These are phyloP conservation scores for Delphinus delphis DNA, from an alignment of 2,113 vertebrate genomes.

Conservation along the genomic window DNA sequence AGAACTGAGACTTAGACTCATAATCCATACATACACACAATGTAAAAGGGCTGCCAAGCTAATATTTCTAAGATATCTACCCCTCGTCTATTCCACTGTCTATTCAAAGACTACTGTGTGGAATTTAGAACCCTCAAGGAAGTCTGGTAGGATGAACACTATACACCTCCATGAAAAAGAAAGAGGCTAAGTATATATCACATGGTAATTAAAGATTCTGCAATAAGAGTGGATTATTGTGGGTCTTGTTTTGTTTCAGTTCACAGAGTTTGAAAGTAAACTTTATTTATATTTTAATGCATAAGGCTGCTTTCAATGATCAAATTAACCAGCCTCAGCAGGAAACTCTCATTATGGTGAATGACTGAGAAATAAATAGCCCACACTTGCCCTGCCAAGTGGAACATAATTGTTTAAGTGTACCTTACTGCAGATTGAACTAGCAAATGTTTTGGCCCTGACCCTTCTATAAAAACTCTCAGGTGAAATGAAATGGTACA, in stretches of 20 bases:
- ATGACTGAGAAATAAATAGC: constrained; percentile 25
- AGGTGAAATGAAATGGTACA: constrained; percentile 29
- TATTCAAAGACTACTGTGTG: neutral
- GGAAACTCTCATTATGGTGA: neutral
- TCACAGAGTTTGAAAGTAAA: neutral
- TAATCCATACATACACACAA: neutral
- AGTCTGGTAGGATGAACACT: neutral
- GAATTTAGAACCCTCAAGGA: neutral
- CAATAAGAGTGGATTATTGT: neutral
- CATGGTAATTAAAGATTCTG: neutral
- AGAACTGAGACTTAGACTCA: neutral
- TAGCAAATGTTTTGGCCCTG: neutral
- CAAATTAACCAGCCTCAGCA: neutral
- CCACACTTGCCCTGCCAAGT: neutral
- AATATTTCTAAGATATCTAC: neutral
- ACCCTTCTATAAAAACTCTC: constrained; percentile 26
- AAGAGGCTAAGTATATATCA: neutral
- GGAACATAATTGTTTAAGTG: constrained; percentile 1
- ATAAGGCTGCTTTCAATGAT: constrained; percentile 8
- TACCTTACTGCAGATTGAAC: neutral
- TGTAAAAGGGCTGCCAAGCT: neutral
- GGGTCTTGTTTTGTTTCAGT: neutral
- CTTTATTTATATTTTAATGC: constrained; percentile 20
- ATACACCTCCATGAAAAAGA: neutral
- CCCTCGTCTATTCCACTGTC: neutral